These are phyloP conservation scores for Baronia brevicornis DNA, from an alignment of 2,888 invertebrate genomes.

Conservation along the genomic window DNA sequence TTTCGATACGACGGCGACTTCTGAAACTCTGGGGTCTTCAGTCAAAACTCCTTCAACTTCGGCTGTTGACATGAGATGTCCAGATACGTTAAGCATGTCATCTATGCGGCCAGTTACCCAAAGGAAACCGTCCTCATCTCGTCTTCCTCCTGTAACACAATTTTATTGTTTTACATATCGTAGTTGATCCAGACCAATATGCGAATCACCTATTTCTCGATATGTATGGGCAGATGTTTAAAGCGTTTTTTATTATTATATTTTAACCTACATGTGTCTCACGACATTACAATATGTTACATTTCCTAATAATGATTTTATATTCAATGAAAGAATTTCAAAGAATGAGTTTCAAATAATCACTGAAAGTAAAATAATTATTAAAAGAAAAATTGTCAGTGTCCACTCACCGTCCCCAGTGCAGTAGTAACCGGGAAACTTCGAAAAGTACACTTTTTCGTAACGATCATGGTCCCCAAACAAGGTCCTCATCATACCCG, in stretches of 20 bases:
- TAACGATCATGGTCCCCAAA: constrained; percentile 93
- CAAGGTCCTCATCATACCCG: constrained; percentile 97
- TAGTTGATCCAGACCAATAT: no score
- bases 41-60: constrained; percentile 91
- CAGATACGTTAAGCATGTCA: constrained; percentile 99
- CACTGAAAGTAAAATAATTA: background rate
- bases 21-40: constrained; percentile 86
- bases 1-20: constrained; percentile 96
- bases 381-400: constrained; percentile 1
- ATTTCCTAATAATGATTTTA: no score
- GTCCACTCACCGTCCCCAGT: constrained; percentile 93
- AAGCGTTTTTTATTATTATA: no score
- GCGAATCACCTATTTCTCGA: no score
- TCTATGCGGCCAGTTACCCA: constrained; percentile 98
- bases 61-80: constrained; percentile 97
- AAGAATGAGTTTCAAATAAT: background rate
- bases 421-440: constrained; percentile 97
- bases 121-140: constrained; percentile 95
- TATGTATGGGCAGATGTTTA: no score
- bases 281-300: no score
- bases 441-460: constrained; percentile 94
- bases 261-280: no score
- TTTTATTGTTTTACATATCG: no score
- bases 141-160: constrained; percentile 86
- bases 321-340: background rate